Evolutionary conservation across 1,140 invertebrate species (phyloP), one percentile per base, ranked within the genome.

Genomic region (Notospermus geniculatus): DNA sequence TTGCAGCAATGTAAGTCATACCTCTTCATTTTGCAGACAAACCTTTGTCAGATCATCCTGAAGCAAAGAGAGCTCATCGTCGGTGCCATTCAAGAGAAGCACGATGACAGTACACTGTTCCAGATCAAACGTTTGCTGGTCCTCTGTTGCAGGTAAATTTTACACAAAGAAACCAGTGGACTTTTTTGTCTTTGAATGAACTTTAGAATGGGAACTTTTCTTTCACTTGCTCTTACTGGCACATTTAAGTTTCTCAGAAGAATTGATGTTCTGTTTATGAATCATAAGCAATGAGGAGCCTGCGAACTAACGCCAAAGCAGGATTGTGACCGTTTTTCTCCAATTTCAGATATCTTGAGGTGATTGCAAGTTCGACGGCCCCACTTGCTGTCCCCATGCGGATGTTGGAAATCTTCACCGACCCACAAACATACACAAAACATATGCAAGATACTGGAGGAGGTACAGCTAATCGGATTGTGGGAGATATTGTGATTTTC

Each of bases 381-480:
- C 85, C 87, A 2, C 81, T 90, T 70, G 88, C 90, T n/a, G 87
- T 90, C 60, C 89, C 90, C 1, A 80, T 92, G 39, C 82, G 90
- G 71, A 88, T 90, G 76, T 73, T 91, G 70, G 90, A 92, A 78
- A 85, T 89, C n/a, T 91, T 90, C 64, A 90, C 89, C 36, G 85
- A 64, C 9, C 84, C 55, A 74, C 81, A 86, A 17, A 79, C 83
- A 4, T 83, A 83, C 4, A 83, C 54, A 25, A 43, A 54, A 55
- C 25, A 63, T 25, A 11, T 36, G 2, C 15, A 46, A 17, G 22
- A 22, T n/a, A n/a, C 17, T 32, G 36, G 7, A 5, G 32, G 32
- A 36, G 32, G 32, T 4, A 36, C 32, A 36, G 32, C 32, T 4
- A 36, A 36, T 15, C 56, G 22, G 28, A 19, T 25, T 39, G 28